These are phyloP conservation scores for Pinctada fucata DNA, from an alignment of 2,888 invertebrate species.

Conservation along the genomic window DNA sequence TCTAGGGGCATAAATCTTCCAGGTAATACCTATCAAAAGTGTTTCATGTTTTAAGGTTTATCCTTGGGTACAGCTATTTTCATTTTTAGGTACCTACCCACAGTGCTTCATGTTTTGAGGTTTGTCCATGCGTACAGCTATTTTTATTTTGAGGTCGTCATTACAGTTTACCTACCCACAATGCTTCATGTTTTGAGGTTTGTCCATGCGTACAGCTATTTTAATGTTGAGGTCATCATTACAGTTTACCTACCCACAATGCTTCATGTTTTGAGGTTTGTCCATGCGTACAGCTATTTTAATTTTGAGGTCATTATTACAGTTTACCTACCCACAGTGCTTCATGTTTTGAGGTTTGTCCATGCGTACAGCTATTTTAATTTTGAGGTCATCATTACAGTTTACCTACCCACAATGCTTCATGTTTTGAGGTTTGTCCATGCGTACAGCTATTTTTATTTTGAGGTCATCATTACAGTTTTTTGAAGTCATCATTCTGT, in stretches of 20 bases:
- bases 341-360: too few relatives aligned
- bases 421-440: conserved; percentile 99
- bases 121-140: not conserved
- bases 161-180: not conserved
- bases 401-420: conserved; percentile 93
- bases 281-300: too few relatives aligned
- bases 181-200: conserved; percentile 82
- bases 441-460: conserved; percentile 97
- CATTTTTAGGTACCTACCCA: not conserved
- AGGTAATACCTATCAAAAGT: not conserved
- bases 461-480: conserved; percentile 95
- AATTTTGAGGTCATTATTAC: too few relatives aligned
- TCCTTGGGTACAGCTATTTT: not conserved
- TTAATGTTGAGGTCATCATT: conserved; percentile 73
- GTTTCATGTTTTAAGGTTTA: conserved; percentile 9
- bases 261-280: too few relatives aligned
- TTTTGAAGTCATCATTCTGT: conserved; percentile 95
- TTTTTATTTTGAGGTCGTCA: not conserved
- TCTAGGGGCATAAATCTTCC: too few relatives aligned
- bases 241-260: too few relatives aligned
- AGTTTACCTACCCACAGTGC: too few relatives aligned
- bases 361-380: too few relatives aligned
- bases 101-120: conserved; percentile 14
- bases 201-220: conserved; percentile 98
- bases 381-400: too few relatives aligned